phyloP scores from a whole-genome alignment of 2,797 vertebrate species.

The Xiphorhynchus erythropygius region DNA sequence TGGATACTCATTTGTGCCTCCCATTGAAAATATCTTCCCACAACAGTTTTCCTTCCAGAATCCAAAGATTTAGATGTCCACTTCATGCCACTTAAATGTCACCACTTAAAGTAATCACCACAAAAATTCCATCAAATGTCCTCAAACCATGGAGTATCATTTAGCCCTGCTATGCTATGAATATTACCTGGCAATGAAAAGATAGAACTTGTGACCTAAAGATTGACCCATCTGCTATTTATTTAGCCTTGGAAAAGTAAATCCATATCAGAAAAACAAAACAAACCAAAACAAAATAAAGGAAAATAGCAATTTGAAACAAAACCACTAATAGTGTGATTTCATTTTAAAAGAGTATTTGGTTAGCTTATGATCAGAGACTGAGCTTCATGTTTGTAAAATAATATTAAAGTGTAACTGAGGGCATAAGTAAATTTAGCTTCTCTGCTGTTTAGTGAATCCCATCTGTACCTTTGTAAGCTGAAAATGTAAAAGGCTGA shows the following conservation, averaged over 20 bases:
- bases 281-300: neutral
- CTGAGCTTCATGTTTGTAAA: neutral
- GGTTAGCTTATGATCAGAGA: neutral
- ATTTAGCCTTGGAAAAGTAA: constrained; percentile 11
- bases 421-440: neutral
- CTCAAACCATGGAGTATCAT: constrained; percentile 21
- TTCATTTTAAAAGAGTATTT: neutral
- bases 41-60: neutral
- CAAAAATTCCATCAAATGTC: constrained; percentile 2
- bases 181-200: constrained; percentile 46
- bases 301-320: neutral
- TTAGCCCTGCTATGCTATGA: constrained; percentile 42
- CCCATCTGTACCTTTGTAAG: neutral
- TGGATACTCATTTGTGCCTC: neutral
- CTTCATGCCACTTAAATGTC: neutral
- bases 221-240: constrained; percentile 29
- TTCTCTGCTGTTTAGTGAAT: neutral
- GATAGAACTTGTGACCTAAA: neutral
- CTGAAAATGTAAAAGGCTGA: neutral
- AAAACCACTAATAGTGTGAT: accelerated
- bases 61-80: constrained; percentile 8
- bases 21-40: neutral
- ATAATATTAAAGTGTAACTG: neutral
- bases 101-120: constrained; percentile 20
- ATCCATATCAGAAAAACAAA: neutral